phyloP scores from a whole-genome alignment of 2,888 invertebrate species.

The Gryllus longicercus region DNA sequence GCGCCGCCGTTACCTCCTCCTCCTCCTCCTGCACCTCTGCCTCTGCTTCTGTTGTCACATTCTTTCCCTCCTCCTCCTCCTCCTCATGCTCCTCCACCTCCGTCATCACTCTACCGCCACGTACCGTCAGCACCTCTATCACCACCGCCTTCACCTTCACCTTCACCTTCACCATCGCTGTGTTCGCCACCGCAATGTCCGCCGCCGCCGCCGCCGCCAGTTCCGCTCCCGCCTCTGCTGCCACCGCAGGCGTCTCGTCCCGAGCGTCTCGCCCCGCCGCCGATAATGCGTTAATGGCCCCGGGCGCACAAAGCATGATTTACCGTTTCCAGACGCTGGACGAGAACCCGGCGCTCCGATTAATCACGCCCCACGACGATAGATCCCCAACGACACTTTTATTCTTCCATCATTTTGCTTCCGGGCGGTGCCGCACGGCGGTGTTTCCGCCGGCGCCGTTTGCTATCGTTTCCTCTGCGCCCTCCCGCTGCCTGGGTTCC shows the following conservation, averaged over 20 bases:
- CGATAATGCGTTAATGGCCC: conserved; percentile 6
- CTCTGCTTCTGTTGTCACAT: too few relatives aligned
- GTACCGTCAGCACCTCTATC: too few relatives aligned
- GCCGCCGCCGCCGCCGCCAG: neutral
- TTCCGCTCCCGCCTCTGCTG: neutral
- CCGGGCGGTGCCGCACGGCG: neutral
- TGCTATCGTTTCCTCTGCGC: neutral
- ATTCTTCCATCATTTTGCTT: neutral
- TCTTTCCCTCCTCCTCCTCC: too few relatives aligned
- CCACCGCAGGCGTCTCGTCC: neutral
- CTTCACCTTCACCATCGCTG: too few relatives aligned
- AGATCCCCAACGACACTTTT: neutral
- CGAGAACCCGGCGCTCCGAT: neutral
- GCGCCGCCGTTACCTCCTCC: too few relatives aligned
- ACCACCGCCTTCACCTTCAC: too few relatives aligned
- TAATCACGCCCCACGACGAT: neutral
- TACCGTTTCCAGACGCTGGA: neutral
- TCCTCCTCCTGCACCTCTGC: too few relatives aligned
- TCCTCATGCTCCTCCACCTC: too few relatives aligned
- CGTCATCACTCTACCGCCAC: too few relatives aligned
- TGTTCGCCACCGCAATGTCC: neutral
- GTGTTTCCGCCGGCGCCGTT: neutral
- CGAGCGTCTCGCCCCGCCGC: neutral
- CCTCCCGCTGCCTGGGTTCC: neutral
- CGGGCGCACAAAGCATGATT: neutral